A percentile compares a stretch with the other conserved stretches of the same genome.
Conservation (phyloP, 2,113 vertebrate genomes). For the Callipepla squamata region DNA sequence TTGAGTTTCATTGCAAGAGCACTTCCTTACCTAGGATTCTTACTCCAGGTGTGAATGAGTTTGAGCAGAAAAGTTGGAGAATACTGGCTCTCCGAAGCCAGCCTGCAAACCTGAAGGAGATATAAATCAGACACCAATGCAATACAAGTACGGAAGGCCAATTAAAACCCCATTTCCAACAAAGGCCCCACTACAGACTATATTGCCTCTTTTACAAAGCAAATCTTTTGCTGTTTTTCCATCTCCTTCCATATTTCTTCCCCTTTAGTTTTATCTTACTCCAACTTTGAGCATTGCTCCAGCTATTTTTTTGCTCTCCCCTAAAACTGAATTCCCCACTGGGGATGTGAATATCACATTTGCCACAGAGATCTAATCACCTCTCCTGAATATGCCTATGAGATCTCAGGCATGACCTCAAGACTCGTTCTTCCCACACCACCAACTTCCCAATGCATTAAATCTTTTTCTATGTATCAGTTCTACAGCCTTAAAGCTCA, state of each 20-base stretch:
- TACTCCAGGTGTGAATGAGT: slow-evolving; percentile 92
- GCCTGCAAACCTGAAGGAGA: slow-evolving; percentile 82
- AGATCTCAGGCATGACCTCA: background rate
- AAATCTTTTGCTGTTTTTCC: background rate
- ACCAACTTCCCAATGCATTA: background rate
- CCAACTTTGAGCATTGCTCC: background rate
- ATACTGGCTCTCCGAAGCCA: slow-evolving; percentile 90
- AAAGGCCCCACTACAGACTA: background rate
- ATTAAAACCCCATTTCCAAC: background rate
- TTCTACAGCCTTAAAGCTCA: background rate
- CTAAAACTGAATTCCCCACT: background rate
- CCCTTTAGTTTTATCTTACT: background rate
- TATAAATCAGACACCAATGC: background rate
- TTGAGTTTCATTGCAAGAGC: background rate
- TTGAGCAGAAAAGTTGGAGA: slow-evolving; percentile 93
- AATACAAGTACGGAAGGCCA: background rate
- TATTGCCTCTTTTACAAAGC: background rate
- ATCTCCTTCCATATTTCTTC: background rate
- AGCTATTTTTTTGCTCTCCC: background rate
- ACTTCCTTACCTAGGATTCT: slow-evolving; percentile 89
- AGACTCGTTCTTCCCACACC: background rate
- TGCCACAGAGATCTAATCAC: background rate
- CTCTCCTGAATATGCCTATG: accelerated
- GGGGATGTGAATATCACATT: background rate
- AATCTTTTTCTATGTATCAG: background rate